These are phyloP conservation scores for Drosophila bunnanda DNA, from an alignment of 2,888 invertebrate species.

Conservation along the genomic window DNA sequence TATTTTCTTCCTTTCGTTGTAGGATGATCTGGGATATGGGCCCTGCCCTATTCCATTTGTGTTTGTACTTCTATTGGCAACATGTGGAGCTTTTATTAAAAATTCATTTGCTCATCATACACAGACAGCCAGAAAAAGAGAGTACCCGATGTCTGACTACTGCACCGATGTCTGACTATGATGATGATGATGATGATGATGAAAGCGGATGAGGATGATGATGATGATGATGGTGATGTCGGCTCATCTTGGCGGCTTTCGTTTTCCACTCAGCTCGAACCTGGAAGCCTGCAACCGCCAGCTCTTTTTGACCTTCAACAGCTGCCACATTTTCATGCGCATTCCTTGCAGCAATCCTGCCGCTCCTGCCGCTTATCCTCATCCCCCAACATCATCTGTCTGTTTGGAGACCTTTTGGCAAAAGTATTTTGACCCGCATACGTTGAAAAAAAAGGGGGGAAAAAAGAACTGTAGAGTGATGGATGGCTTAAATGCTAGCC, in stretches of 20 bases:
- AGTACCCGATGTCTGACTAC: too few relatives aligned
- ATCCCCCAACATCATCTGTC: conserved; percentile 8
- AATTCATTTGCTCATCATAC: conserved; percentile 75
- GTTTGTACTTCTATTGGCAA: conserved; percentile 75
- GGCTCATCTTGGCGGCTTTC: conserved; percentile 47
- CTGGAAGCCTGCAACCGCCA: conserved; percentile 4
- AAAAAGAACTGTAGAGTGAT: neutral
- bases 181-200: conserved; percentile 18
- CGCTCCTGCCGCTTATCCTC: neutral
- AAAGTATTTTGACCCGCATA: conserved; percentile 46
- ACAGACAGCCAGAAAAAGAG: conserved; percentile 40
- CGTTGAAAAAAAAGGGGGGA: neutral
- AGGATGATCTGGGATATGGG: conserved; percentile 11
- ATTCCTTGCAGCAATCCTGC: conserved; percentile 45
- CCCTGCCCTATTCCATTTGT: conserved; percentile 57
- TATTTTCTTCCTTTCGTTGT: too few relatives aligned
- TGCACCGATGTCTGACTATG: conserved; percentile 45
- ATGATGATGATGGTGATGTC: conserved; percentile 15
- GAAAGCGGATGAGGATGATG: conserved; percentile 5
- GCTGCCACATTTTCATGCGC: conserved; percentile 58
- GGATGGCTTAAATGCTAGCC: conserved; percentile 25
- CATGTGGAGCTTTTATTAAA: conserved; percentile 81
- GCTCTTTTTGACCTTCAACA: conserved; percentile 69
- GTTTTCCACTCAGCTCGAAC: conserved; percentile 13
- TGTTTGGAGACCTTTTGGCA: conserved; percentile 40